Conservation (phyloP, 2,113 vertebrate genomes). For the Gallinago jamesoni region DNA sequence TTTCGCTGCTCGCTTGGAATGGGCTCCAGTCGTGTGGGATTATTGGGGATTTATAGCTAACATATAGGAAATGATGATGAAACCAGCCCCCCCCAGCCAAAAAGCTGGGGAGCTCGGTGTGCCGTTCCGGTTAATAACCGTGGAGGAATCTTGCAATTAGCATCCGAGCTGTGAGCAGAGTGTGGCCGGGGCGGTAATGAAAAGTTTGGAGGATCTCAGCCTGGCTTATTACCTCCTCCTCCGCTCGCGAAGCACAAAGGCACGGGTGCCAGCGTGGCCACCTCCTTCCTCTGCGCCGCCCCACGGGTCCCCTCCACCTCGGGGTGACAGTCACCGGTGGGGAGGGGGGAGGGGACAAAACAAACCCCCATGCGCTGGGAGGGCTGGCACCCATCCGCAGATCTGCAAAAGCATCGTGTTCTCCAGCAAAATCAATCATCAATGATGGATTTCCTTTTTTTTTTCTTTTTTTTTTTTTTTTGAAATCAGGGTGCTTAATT, state of each 20-base stretch:
- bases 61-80: neutral
- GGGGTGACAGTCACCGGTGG: neutral
- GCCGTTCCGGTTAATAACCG: neutral
- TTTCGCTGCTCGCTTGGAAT: constrained; percentile 20
- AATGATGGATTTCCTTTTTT: neutral
- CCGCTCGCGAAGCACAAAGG: neutral
- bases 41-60: constrained; percentile 47
- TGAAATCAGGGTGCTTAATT: neutral
- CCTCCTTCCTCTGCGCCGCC: neutral
- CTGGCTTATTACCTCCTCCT: neutral
- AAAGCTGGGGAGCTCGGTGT: neutral
- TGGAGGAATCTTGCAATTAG: neutral
- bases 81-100: neutral
- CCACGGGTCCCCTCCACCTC: rapidly evolving
- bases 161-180: neutral
- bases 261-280: rapidly evolving
- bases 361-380: neutral
- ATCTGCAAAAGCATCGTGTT: neutral
- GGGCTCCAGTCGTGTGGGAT: constrained; percentile 14
- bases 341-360: neutral
- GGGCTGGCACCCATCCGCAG: rapidly evolving
- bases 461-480: no score
- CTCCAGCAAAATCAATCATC: neutral
- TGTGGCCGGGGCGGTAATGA: neutral
- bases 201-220: neutral